A percentile compares a stretch with the other conserved stretches of the same genome.
Conservation (phyloP, 2,113 vertebrate genomes). For the Nycticebus coucang region DNA sequence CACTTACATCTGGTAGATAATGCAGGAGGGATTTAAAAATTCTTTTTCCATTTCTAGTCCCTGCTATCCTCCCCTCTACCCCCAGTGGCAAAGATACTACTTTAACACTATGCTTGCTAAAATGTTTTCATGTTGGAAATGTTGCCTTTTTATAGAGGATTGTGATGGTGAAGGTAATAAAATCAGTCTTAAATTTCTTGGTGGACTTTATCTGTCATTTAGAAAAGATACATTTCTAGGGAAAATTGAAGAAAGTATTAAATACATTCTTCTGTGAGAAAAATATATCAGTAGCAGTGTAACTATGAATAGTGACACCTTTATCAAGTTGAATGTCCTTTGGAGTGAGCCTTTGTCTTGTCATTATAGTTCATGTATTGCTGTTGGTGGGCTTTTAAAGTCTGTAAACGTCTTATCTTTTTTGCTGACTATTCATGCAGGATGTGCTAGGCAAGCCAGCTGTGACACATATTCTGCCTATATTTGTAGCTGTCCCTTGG, state of each 20-base stretch:
- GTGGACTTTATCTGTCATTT: slow-evolving; percentile 48
- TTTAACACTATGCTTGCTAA: slow-evolving; percentile 77
- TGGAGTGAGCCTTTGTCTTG: slow-evolving; percentile 68
- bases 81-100: slow-evolving; percentile 63
- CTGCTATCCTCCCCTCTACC: slow-evolving; percentile 49
- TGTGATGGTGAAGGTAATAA: slow-evolving; percentile 47
- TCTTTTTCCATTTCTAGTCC: slow-evolving; percentile 62
- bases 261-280: slow-evolving; percentile 67
- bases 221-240: slow-evolving; percentile 45
- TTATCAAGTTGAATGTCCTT: slow-evolving; percentile 70
- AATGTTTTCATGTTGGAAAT: slow-evolving; percentile 70
- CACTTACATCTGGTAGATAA: slow-evolving; percentile 85
- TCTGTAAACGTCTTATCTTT: slow-evolving; percentile 56
- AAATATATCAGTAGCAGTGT: slow-evolving; percentile 30
- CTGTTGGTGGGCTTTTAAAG: slow-evolving; percentile 60
- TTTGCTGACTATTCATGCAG: slow-evolving; percentile 72
- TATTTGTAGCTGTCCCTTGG: slow-evolving; percentile 55
- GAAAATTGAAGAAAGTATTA: slow-evolving; percentile 62
- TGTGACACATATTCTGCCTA: slow-evolving; percentile 61
- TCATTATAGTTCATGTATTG: slow-evolving; percentile 50
- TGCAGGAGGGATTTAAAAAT: slow-evolving; percentile 80
- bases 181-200: slow-evolving; percentile 55
- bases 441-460: slow-evolving; percentile 20
- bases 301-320: slow-evolving; percentile 61
- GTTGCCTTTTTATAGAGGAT: slow-evolving; percentile 36